These are phyloP conservation scores for Tragelaphus strepsiceros DNA, from an alignment of 2,113 vertebrate species.

Conservation along the genomic window DNA sequence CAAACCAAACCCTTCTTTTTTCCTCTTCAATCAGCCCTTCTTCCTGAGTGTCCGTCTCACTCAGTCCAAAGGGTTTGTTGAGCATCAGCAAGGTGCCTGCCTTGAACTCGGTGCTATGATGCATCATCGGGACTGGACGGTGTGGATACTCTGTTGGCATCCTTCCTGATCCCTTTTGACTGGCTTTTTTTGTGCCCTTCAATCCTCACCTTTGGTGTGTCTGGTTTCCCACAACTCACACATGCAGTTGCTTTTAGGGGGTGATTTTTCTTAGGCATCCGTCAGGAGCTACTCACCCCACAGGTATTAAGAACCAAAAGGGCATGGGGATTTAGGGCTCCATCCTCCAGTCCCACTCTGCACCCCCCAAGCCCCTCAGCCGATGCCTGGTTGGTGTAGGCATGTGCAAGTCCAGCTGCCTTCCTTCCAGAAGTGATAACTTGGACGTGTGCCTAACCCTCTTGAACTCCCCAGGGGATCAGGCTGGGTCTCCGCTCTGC, in stretches of 20 bases:
- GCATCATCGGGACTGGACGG: rapidly evolving
- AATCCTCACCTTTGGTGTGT: background rate
- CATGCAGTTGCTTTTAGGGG: background rate
- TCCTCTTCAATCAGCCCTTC: background rate
- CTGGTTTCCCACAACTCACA: background rate
- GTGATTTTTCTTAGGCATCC: no score
- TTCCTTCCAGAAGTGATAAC: background rate
- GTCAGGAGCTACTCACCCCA: background rate
- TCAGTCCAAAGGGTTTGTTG: background rate
- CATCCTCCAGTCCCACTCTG: background rate
- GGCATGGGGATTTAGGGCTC: background rate
- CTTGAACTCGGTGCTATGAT: rapidly evolving
- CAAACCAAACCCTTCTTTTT: background rate
- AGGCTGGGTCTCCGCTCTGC: background rate
- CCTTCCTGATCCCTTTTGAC: background rate
- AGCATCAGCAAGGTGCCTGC: background rate
- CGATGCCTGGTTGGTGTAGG: background rate
- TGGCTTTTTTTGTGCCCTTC: background rate
- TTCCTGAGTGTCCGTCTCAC: background rate
- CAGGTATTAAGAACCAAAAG: background rate
- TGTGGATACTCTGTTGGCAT: background rate
- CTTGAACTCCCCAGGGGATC: background rate
- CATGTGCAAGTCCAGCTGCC: background rate
- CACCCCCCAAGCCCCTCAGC: background rate
- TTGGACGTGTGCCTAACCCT: background rate